These are phyloP conservation scores for Lepidotrigona ventralis DNA, from an alignment of 1,140 invertebrate species.

Conservation along the genomic window DNA sequence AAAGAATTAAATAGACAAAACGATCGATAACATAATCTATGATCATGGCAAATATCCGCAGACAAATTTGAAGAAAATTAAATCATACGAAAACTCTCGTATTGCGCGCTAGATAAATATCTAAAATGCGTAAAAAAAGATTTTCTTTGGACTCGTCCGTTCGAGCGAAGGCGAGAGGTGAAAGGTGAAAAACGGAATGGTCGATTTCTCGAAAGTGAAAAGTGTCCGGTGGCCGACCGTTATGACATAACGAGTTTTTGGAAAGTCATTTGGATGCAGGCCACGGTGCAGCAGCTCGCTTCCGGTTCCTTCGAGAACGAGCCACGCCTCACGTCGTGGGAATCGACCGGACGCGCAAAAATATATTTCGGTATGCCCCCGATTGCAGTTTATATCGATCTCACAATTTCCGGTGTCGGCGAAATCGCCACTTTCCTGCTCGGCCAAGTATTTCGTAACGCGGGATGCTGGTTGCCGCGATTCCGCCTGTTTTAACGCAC, in stretches of 20 bases:
- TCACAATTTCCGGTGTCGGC: constrained; percentile 68
- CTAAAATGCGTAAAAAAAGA: no score
- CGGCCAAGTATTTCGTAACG: constrained; percentile 65
- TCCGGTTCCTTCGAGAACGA: constrained; percentile 38
- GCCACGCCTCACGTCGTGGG: constrained; percentile 38
- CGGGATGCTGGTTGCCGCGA: constrained; percentile 54
- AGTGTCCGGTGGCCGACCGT: neutral
- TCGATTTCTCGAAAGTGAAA: constrained; percentile 31
- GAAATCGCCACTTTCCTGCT: constrained; percentile 70
- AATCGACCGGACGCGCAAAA: constrained; percentile 47
- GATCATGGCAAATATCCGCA: no score
- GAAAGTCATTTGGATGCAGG: constrained; percentile 20
- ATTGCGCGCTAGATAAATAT: no score
- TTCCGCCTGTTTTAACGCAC: neutral
- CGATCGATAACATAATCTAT: no score
- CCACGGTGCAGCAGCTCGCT: neutral
- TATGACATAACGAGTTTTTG: constrained; percentile 26
- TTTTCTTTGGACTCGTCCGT: no score
- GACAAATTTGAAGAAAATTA: no score
- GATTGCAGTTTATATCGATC: constrained; percentile 67
- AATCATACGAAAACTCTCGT: no score
- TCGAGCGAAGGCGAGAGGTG: neutral
- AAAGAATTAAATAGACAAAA: no score
- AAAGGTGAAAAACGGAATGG: neutral
- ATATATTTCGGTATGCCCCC: constrained; percentile 43